phyloP scores from a whole-genome alignment of 2,888 invertebrate genomes.

The Actias luna region DNA sequence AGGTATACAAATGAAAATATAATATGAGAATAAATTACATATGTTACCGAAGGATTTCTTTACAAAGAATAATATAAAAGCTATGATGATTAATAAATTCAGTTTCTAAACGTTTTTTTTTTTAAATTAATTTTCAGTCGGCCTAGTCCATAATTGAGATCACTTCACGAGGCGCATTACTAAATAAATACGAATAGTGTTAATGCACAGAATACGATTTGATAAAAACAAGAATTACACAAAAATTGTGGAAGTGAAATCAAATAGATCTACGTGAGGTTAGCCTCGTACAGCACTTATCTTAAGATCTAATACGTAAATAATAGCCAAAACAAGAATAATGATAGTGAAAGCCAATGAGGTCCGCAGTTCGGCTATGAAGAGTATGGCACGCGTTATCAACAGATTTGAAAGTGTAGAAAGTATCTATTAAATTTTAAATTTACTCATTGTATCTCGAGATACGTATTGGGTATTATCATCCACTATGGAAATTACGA shows the following conservation, averaged over 20 bases:
- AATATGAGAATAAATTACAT: too few relatives aligned
- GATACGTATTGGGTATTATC: neutral
- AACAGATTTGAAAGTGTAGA: conserved; percentile 64
- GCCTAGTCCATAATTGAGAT: neutral
- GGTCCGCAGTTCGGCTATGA: conserved; percentile 60
- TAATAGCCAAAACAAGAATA: conserved; percentile 62
- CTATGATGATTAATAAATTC: too few relatives aligned
- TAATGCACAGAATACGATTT: neutral
- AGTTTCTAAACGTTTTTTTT: too few relatives aligned
- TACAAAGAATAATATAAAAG: too few relatives aligned
- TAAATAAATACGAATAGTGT: neutral
- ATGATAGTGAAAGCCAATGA: conserved; percentile 68
- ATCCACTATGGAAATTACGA: neutral
- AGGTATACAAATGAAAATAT: too few relatives aligned
- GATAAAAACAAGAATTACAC: neutral
- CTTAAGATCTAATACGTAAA: conserved; percentile 44
- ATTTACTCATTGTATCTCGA: conserved; percentile 27
- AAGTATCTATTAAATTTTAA: conserved; percentile 50
- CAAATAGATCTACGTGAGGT: neutral
- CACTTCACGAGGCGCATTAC: neutral
- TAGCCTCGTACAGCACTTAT: neutral
- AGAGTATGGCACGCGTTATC: conserved; percentile 70
- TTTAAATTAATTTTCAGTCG: too few relatives aligned
- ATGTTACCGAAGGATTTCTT: too few relatives aligned
- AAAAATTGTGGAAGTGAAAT: conserved; percentile 5